phyloP scores from a whole-genome alignment of 2,888 invertebrate species.

The Lepeophtheirus nordmannii region DNA sequence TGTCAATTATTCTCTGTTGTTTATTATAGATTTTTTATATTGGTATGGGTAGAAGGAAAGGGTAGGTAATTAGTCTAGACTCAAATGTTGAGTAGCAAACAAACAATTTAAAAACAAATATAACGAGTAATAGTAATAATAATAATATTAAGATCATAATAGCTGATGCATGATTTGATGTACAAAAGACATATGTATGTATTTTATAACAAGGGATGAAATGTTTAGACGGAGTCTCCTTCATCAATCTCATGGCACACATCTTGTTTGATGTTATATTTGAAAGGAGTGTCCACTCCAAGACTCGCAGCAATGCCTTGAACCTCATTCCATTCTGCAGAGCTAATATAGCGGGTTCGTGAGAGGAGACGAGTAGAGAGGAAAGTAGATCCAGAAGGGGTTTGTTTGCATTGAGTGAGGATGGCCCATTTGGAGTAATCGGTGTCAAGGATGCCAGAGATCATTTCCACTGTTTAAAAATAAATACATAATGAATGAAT shows the following conservation, averaged over 20 bases:
- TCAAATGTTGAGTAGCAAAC: too few relatives aligned
- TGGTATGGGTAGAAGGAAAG: too few relatives aligned
- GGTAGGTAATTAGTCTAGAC: too few relatives aligned
- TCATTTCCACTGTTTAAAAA: slow-evolving; percentile 5
- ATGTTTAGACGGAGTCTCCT: not conserved
- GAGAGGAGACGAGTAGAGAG: slow-evolving; percentile 19
- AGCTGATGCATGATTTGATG: too few relatives aligned
- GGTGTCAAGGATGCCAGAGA: slow-evolving; percentile 16
- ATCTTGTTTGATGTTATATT: not conserved
- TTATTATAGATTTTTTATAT: too few relatives aligned
- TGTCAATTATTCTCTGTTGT: too few relatives aligned
- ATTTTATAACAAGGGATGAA: not conserved
- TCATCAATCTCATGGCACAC: slow-evolving; percentile 7
- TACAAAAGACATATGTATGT: not conserved
- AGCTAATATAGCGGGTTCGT: slow-evolving; percentile 1
- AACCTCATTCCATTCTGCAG: not conserved
- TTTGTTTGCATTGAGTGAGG: slow-evolving; percentile 8
- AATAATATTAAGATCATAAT: too few relatives aligned
- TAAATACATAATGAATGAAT: too few relatives aligned
- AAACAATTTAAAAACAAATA: too few relatives aligned
- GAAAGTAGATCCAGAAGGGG: slow-evolving; percentile 10
- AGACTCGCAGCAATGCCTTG: not conserved
- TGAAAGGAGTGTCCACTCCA: not conserved
- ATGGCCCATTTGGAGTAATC: slow-evolving; percentile 20
- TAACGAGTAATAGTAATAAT: too few relatives aligned